Conservation (phyloP, 2,888 invertebrate genomes). For the Scaptomyza cyrtandrae region DNA sequence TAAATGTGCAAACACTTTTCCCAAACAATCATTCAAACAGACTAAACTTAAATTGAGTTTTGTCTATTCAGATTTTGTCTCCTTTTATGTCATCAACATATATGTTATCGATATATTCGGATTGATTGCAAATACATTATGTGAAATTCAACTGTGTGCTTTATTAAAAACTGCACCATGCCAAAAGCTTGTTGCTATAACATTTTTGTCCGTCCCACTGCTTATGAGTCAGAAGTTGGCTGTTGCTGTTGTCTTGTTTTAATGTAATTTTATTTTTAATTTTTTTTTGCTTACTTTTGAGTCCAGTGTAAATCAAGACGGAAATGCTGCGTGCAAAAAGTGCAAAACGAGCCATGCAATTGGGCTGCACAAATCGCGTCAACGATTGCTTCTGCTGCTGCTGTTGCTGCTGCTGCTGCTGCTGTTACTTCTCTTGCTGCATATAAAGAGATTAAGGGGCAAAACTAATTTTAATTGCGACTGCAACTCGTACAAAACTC, state of each 20-base stretch:
- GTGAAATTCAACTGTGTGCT: background rate
- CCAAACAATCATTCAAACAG: background rate
- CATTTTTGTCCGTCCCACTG: slow-evolving; percentile 8
- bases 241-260: background rate
- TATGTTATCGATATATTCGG: background rate
- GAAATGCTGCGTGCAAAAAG: slow-evolving; percentile 77
- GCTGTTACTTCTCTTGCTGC: slow-evolving; percentile 26
- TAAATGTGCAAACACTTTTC: background rate
- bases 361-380: slow-evolving; percentile 70
- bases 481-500: slow-evolving; percentile 38
- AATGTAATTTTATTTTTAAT: background rate
- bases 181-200: background rate
- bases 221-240: background rate
- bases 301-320: slow-evolving; percentile 70
- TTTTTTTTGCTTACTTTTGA: background rate
- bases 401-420: slow-evolving; percentile 37
- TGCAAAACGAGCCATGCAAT: slow-evolving; percentile 77
- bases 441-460: slow-evolving; percentile 77
- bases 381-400: slow-evolving; percentile 42
- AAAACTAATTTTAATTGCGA: slow-evolving; percentile 77
- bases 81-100: background rate
- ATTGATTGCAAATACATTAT: too few species aligned
- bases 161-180: background rate
- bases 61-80: too few species aligned
- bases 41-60: background rate